Evolutionary conservation across 2,113 vertebrate genomes (phyloP), one percentile per base, ranked within the genome.

Genomic region (Sardina pilchardus): DNA sequence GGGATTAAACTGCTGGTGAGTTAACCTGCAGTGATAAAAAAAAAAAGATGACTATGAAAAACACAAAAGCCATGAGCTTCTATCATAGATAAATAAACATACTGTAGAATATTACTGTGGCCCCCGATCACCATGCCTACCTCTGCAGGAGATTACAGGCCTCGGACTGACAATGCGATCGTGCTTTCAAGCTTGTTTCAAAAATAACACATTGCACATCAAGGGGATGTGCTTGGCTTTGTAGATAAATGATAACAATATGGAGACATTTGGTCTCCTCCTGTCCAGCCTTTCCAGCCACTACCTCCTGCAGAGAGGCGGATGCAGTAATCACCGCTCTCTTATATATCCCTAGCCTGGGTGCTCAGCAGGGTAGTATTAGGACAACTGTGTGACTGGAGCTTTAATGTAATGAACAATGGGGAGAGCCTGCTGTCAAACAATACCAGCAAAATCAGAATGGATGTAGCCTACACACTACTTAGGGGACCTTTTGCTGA

Each of bases 281-380:
- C 84, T 85, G 82, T 88, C 82, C 86, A 85, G 75, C 83, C 82
- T 84, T 48, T 83, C 88, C 88, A 87, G 89, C 86, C 85, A 14
- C 87, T 80, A 86, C 89, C 90, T 91, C 90, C 91, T 90, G 90
- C 84, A 89, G 91, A 85, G 89, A 86, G 87, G 91, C 92, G 91
- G 86, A 83, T 87, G 21, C 87, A 90, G 14, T 89, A 85, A 85
- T 89, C 86, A 87, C 85, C 85, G 86, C 90, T 88, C 88, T 85
- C 87, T 83, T 89, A 90, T 83, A 84, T 87, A 86, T 26, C 42
- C 86, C 90, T 90, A 89, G 84, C 36, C 71, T 81, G 8, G 3
- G 34, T 50, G 67, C 85, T 90, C 84, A 81, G 86, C 89, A 82
- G 87, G 59, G 81, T 84, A 88, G 86, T 87, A 85, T 91, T 90